Conservation (phyloP, 2,888 invertebrate species). For the Oxycera nigricornis region DNA sequence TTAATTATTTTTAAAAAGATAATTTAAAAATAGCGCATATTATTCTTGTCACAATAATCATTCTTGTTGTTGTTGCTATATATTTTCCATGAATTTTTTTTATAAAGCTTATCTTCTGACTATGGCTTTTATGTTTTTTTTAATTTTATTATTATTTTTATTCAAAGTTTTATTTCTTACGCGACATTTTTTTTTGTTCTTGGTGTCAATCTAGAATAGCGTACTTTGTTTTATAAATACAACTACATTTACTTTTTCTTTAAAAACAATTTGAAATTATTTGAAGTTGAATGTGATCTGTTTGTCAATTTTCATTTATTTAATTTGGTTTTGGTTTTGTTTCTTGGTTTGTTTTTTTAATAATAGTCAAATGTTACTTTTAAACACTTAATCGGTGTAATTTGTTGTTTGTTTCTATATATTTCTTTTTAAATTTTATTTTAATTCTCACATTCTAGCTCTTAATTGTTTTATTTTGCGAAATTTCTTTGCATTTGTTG, state of each 20-base stretch:
- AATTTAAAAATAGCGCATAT: constrained; percentile 37
- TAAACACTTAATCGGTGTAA: constrained; percentile 49
- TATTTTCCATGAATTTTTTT: constrained; percentile 36
- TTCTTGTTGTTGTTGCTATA: constrained; percentile 41
- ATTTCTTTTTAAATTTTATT: constrained; percentile 44
- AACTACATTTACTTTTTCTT: constrained; percentile 41
- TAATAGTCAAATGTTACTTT: constrained; percentile 42
- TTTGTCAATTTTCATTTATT: constrained; percentile 35
- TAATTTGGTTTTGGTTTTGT: constrained; percentile 35
- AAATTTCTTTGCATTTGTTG: constrained; percentile 44
- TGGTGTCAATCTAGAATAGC: constrained; percentile 47
- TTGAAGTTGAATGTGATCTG: not conserved
- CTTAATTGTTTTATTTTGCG: constrained; percentile 46
- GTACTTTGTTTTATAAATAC: constrained; percentile 43
- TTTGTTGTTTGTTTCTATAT: constrained; percentile 49
- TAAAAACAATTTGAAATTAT: constrained; percentile 44
- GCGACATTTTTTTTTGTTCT: constrained; percentile 33
- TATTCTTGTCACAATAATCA: constrained; percentile 29
- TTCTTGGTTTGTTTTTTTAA: constrained; percentile 35
- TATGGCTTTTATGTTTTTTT: constrained; percentile 34
- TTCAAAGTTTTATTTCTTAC: not conserved
- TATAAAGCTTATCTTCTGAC: constrained; percentile 12
- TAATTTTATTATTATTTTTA: constrained; percentile 33
- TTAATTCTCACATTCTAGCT: constrained; percentile 47
- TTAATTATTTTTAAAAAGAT: constrained; percentile 28